Base-by-base conservation (phyloP, 2,797 vertebrate genomes). In the Poeciliopsis infans region DNA sequence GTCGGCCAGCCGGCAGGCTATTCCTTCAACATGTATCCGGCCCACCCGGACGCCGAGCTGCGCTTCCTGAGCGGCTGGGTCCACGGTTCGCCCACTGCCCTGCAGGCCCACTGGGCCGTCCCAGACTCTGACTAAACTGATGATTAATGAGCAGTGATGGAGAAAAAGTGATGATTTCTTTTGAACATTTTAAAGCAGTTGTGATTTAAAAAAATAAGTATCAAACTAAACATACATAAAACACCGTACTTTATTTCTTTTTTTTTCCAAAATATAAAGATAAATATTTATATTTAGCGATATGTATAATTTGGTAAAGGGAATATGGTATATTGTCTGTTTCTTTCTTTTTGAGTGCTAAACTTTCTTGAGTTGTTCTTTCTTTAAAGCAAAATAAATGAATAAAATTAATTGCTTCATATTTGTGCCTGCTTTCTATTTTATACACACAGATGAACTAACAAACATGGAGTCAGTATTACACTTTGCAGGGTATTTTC, bases 11-110 rank as follows among this genome's bases (percentile, higher is more conserved):
- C 84, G 0, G 0, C 5, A 0, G 87, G 86, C 2, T 0, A 0
- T 0, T 81, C 84, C 53, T 93, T 89, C 79, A 89, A 91, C 84
- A 83, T 90, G 88, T 93, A 89, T 6, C 53, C 85, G 0, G 1
- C 0, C 2, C 33, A 69, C 80, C 11, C 0, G 0, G 20, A 72
- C 5, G 83, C 81, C 0, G 85, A 92, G 87, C 88, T 93, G 39
- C 25, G 73, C 57, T 68, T 85, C 74, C 18, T 93, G 70, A 91
- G 84, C 2, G 86, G 87, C 1, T 41, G 79, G 0, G 0, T 6
- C 5, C 20, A 43, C 0, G 41, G 72, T 13, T 39, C 0, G 2
- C 23, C 88, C 49, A 83, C 85, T 8, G 51, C 85, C 23, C n/a
- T 88, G 0, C 77, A 10, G 12, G 72, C 87, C 0, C 89, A 89